Base-by-base conservation (phyloP, 64 coral and sea anemone species). In the Dendrophyllia cribrosa region DNA sequence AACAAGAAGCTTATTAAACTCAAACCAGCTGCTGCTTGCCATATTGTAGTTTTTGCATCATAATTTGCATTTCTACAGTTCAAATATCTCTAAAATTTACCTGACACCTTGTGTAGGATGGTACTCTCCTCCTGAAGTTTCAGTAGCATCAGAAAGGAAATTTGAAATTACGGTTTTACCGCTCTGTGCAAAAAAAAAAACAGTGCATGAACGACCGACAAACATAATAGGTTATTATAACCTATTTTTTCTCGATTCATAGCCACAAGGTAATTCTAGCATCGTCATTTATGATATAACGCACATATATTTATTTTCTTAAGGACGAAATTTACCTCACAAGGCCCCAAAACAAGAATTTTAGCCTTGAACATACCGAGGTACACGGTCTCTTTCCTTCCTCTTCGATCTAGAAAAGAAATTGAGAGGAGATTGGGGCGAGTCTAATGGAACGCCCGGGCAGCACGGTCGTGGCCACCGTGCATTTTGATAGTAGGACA, bases 351-450 rank as follows among this genome's bases (percentile, higher is more conserved):
- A 70, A 98, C 94, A n/a, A 98, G 93, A 86, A 98, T 95, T 91
- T 98, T 98, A 48, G 88, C 93, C 87, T 95, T 98, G 82, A 98
- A 98, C 96, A 98, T 98, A 7, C 96, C 96, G 50, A 95, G 67
- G 66, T 76, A 98, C 11, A 90, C 91, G 52, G 63, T 90, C 79
- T 34, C 34, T 34, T 34, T 34, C 34, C 74, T 88, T 10, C 74
- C 77, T 82, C 70, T 96, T 71, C 95, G 87, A 90, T 81, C 95
- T 93, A 86, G 69, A 75, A 91, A 50, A 78, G 76, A 50, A 17
- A 59, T 14, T 70, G 46, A 59, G 50, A 43, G 70, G 52, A 25
- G 89, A 85, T 71, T 75, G 68, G 79, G 79, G 26, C 15, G 63
- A 47, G 53, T 50, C 20, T 22, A 34, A 34, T 23, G 67, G 60